Evolutionary conservation across 2,888 invertebrate genomes (phyloP).

Genomic region (Nowickia ferox): DNA sequence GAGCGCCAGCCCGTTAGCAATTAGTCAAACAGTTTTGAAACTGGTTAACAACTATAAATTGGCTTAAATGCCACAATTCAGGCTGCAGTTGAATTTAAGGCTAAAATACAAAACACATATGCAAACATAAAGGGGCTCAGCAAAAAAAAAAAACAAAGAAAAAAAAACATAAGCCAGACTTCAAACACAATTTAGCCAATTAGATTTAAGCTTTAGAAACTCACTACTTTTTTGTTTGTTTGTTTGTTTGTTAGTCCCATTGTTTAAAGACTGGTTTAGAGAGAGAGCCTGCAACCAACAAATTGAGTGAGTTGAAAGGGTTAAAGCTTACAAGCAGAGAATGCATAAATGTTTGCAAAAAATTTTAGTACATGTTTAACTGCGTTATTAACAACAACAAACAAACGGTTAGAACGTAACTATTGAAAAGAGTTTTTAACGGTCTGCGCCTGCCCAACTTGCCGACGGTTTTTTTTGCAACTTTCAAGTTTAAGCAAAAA

Average conservation of each 20-base stretch:
- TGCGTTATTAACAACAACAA: slow-evolving; percentile 67
- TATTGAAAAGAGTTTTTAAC: background rate
- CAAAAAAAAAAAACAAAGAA: background rate
- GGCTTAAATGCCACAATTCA: slow-evolving; percentile 24
- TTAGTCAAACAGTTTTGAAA: slow-evolving; percentile 53
- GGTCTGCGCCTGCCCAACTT: background rate
- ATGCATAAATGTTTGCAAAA: slow-evolving; percentile 24
- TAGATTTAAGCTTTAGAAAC: slow-evolving; percentile 57
- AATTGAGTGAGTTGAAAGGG: slow-evolving; percentile 61
- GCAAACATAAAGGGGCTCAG: slow-evolving; percentile 7
- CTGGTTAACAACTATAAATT: slow-evolving; percentile 2
- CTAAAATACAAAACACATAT: slow-evolving; percentile 19
- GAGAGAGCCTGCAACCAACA: slow-evolving; percentile 48
- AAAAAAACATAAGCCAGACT: background rate
- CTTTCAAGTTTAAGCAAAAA: background rate
- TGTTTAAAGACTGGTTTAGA: slow-evolving; percentile 65
- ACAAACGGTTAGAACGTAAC: slow-evolving; percentile 49
- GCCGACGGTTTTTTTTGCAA: slow-evolving; percentile 48
- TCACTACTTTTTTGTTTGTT: slow-evolving; percentile 34
- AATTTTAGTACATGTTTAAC: slow-evolving; percentile 62
- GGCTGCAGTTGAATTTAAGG: slow-evolving; percentile 1
- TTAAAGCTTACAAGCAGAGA: slow-evolving; percentile 42
- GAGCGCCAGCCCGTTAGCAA: slow-evolving; percentile 57
- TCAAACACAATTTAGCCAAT: slow-evolving; percentile 57
- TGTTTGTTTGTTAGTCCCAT: background rate